phyloP scores from a whole-genome alignment of 2,888 invertebrate genomes.

The Tetrapedia diversipes region DNA sequence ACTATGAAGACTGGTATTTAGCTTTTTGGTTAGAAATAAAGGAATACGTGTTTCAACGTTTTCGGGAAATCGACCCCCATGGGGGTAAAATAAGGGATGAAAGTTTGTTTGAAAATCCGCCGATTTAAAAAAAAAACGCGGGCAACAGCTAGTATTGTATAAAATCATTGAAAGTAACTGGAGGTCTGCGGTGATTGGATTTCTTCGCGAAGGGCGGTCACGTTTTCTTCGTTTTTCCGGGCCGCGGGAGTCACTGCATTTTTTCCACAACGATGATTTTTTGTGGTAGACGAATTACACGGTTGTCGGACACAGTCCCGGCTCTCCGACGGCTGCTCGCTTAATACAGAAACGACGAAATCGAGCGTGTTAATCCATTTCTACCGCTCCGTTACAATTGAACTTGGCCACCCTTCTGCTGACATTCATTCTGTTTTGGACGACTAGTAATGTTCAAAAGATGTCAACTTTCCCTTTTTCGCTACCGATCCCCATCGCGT shows the following conservation, averaged over 20 bases:
- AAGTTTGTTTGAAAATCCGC: too few species aligned
- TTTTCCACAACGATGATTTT: constrained; percentile 76
- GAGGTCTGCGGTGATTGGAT: too few species aligned
- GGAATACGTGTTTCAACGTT: too few species aligned
- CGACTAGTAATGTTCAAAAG: neutral
- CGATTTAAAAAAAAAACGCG: too few species aligned
- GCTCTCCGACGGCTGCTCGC: constrained; percentile 65
- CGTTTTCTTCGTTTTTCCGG: constrained; percentile 44
- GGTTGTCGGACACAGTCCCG: constrained; percentile 79
- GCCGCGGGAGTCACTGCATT: constrained; percentile 63
- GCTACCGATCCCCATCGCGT: neutral
- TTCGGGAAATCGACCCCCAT: too few species aligned
- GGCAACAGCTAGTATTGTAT: too few species aligned
- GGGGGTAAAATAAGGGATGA: too few species aligned
- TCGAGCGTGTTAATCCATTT: constrained; percentile 67
- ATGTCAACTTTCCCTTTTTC: constrained; percentile 17
- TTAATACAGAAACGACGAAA: constrained; percentile 70
- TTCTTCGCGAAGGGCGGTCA: too few species aligned
- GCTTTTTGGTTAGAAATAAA: too few species aligned
- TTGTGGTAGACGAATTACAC: constrained; percentile 79
- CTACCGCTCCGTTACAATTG: constrained; percentile 56
- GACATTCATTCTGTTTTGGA: constrained; percentile 27
- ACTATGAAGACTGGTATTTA: too few species aligned
- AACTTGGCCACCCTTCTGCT: constrained; percentile 28
- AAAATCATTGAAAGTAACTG: too few species aligned